Evolutionary conservation across 2,888 invertebrate genomes (phyloP).

Genomic region (Cosmopolites sordidus): DNA sequence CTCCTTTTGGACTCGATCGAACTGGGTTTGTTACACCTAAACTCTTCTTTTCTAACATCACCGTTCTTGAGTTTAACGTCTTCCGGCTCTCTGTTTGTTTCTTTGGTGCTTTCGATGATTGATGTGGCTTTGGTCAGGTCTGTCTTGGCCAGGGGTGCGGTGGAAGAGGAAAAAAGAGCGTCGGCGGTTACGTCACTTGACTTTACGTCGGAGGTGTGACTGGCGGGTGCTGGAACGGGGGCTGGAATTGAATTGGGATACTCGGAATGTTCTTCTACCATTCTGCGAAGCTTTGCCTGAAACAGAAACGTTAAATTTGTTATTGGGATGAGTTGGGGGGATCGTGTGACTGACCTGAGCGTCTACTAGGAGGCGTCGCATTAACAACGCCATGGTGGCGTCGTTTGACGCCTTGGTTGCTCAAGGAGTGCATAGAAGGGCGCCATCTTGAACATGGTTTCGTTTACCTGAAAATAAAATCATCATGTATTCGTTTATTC

Average conservation of each 20-base stretch:
- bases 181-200: constrained; percentile 33
- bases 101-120: constrained; percentile 31
- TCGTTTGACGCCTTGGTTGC: constrained; percentile 52
- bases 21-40: constrained; percentile 20
- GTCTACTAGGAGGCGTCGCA: constrained; percentile 81
- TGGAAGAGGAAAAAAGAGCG: constrained; percentile 15
- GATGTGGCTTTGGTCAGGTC: constrained; percentile 9
- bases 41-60: constrained; percentile 17
- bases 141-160: background rate
- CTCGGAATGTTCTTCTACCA: constrained; percentile 79
- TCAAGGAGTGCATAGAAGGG: constrained; percentile 23
- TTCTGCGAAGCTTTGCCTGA: constrained; percentile 58
- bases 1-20: constrained; percentile 40
- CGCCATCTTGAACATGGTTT: constrained; percentile 3
- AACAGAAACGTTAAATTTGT: constrained; percentile 27
- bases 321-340: background rate
- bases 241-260: constrained; percentile 42
- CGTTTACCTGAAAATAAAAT: constrained; percentile 26
- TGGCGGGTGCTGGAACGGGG: constrained; percentile 33
- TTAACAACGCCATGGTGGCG: constrained; percentile 81
- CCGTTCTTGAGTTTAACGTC: constrained; percentile 15
- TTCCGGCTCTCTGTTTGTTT: background rate
- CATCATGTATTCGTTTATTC: too few relatives aligned
- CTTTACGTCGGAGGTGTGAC: constrained; percentile 31
- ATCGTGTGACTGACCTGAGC: constrained; percentile 61